These are phyloP conservation scores for Camelus bactrianus DNA, from an alignment of 2,113 vertebrate genomes.

Conservation along the genomic window DNA sequence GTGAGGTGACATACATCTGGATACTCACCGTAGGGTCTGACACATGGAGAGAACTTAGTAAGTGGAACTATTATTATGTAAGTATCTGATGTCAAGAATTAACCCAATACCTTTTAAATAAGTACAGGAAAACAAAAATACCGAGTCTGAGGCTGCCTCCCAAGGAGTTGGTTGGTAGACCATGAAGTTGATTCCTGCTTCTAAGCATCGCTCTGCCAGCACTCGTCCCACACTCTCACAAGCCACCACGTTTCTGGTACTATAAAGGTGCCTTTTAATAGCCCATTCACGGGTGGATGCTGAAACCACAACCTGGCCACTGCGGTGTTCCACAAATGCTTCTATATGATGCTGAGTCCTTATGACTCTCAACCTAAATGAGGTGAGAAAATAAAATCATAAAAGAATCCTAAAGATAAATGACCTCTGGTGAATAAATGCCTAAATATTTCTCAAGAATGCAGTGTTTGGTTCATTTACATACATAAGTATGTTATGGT, in stretches of 20 bases:
- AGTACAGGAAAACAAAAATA: constrained; percentile 84
- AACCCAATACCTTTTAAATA: neutral
- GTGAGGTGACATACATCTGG: neutral
- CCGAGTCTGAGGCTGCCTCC: constrained; percentile 90
- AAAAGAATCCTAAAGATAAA: neutral
- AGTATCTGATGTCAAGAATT: neutral
- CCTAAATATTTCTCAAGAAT: neutral
- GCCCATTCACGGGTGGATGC: constrained; percentile 97
- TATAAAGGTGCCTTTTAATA: constrained; percentile 92
- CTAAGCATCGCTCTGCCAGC: constrained; percentile 92
- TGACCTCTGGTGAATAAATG: neutral
- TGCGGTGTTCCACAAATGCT: constrained; percentile 89
- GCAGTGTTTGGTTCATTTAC: neutral
- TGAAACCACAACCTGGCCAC: constrained; percentile 89
- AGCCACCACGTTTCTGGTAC: constrained; percentile 90
- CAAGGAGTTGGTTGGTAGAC: constrained; percentile 92
- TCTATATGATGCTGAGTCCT: constrained; percentile 92
- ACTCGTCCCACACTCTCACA: constrained; percentile 93
- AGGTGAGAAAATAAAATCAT: neutral
- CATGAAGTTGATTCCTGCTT: constrained; percentile 95
- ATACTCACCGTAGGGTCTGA: neutral
- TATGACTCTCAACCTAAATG: constrained; percentile 90
- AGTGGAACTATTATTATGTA: neutral
- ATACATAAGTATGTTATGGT: neutral
- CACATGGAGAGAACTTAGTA: neutral